These are phyloP conservation scores for Eulemur coronatus DNA, from an alignment of 2,797 vertebrate species.

Conservation along the genomic window DNA sequence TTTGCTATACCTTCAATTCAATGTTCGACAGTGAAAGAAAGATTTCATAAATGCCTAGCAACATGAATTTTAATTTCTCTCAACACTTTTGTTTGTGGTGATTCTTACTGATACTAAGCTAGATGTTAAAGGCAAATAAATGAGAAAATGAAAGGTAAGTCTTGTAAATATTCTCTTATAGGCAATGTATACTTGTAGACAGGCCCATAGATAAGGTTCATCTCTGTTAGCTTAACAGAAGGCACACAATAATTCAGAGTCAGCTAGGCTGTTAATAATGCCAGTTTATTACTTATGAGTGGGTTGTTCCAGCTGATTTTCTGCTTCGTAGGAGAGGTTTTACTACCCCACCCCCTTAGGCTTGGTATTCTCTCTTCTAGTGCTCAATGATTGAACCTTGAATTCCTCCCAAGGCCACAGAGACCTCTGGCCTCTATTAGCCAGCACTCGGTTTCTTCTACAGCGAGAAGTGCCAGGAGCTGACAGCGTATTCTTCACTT, in stretches of 20 bases:
- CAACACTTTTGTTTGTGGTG: neutral
- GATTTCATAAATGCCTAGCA: neutral
- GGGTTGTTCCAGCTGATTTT: slow-evolving; percentile 70
- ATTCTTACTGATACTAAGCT: neutral
- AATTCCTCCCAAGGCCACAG: slow-evolving; percentile 60
- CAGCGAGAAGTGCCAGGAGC: slow-evolving; percentile 56
- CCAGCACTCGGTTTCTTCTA: slow-evolving; percentile 18
- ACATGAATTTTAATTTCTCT: neutral
- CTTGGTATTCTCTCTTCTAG: slow-evolving; percentile 52
- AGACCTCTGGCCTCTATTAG: slow-evolving; percentile 76
- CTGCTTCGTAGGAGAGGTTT: slow-evolving; percentile 68
- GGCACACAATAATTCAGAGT: slow-evolving; percentile 32
- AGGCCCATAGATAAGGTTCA: neutral
- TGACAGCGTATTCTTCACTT: slow-evolving; percentile 71
- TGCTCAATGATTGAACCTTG: slow-evolving; percentile 56
- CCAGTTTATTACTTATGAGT: slow-evolving; percentile 56
- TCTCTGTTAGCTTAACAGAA: neutral
- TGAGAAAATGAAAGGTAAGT: neutral
- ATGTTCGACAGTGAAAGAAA: neutral
- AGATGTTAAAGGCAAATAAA: neutral
- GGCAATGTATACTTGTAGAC: neutral
- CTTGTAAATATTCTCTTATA: neutral
- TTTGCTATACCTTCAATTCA: neutral
- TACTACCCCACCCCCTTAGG: slow-evolving; percentile 56
- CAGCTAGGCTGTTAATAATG: slow-evolving; percentile 44